Conservation (phyloP, 2,888 invertebrate species). For the Hyppa rectilinea region DNA sequence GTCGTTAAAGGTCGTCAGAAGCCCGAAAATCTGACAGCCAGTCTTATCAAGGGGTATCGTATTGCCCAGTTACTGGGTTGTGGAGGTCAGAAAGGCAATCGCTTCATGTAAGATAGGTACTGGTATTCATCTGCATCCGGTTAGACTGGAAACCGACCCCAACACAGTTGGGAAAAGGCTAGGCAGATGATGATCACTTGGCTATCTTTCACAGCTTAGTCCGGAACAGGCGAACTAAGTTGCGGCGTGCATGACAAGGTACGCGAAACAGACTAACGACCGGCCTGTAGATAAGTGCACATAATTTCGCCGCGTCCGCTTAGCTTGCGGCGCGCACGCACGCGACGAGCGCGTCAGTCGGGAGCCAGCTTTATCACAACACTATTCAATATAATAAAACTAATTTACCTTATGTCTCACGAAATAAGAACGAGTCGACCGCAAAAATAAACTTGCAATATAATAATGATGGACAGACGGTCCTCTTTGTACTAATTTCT, state of each 20-base stretch:
- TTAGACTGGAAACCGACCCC: too few species aligned
- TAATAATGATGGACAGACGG: constrained; percentile 75
- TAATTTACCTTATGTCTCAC: constrained; percentile 68
- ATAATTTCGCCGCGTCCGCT: constrained; percentile 87
- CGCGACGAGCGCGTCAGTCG: constrained; percentile 82
- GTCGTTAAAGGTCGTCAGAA: too few species aligned
- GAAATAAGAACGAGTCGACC: constrained; percentile 59
- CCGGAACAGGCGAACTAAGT: constrained; percentile 56
- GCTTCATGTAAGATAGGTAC: too few species aligned
- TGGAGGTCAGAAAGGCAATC: too few species aligned
- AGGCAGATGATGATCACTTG: too few species aligned
- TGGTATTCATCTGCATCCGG: too few species aligned
- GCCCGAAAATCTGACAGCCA: too few species aligned
- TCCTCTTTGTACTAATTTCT: constrained; percentile 78
- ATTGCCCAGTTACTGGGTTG: too few species aligned
- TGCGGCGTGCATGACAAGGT: constrained; percentile 75
- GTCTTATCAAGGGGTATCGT: too few species aligned
- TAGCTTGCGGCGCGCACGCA: constrained; percentile 86
- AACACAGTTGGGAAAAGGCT: too few species aligned
- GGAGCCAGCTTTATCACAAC: constrained; percentile 73
- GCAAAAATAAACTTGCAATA: constrained; percentile 55
- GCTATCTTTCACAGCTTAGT: constrained; percentile 32
- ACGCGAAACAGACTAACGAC: constrained; percentile 81
- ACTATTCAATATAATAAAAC: constrained; percentile 59
- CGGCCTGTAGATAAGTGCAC: constrained; percentile 83